phyloP scores from a whole-genome alignment of 92 coral and sea anemone species.

The Phenganax stokvisi region DNA sequence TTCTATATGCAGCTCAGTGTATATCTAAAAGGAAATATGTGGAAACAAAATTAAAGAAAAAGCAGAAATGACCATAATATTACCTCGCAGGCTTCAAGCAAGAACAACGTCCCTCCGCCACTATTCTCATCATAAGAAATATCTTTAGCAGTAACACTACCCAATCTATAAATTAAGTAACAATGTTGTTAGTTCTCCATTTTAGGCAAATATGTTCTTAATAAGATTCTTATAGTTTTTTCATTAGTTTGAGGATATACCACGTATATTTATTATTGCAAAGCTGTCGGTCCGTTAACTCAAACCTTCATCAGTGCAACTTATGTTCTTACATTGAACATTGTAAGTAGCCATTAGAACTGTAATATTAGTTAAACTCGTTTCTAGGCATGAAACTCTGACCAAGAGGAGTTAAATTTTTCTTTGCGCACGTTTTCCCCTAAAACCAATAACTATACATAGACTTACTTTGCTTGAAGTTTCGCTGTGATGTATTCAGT shows the following conservation, averaged over 20 bases:
- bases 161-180: constrained; percentile 50
- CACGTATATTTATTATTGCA: too few relatives aligned
- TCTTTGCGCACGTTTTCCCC: too few relatives aligned
- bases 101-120: constrained; percentile 40
- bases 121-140: constrained; percentile 43
- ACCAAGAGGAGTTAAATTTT: too few relatives aligned
- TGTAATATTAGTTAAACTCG: not conserved
- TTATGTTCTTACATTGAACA: not conserved
- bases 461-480: constrained; percentile 73
- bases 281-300: too few relatives aligned
- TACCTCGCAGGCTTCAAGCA: constrained; percentile 73
- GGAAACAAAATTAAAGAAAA: not conserved
- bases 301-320: too few relatives aligned
- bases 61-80: not conserved
- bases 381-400: too few relatives aligned
- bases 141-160: constrained; percentile 58
- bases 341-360: not conserved
- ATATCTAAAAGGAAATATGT: not conserved
- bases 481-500: constrained; percentile 77
- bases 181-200: not conserved
- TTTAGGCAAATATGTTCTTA: too few relatives aligned
- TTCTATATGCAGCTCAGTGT: not conserved
- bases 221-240: too few relatives aligned
- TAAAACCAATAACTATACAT: not conserved
- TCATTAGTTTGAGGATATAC: too few relatives aligned